Evolutionary conservation across 2,113 vertebrate species (phyloP).

Genomic region (Odobenus rosmarus): DNA sequence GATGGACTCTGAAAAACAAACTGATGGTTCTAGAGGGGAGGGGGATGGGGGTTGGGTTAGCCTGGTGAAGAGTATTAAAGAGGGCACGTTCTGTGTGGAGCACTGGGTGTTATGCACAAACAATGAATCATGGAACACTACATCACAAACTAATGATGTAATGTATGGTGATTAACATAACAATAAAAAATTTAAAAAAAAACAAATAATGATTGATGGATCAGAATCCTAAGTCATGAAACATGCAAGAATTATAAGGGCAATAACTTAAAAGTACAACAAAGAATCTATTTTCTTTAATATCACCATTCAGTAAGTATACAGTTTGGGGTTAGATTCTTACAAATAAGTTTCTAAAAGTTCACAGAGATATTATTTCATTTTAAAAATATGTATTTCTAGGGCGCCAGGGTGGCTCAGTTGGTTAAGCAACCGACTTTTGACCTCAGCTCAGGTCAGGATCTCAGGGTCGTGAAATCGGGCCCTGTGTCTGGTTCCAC

Average conservation of each 20-base stretch:
- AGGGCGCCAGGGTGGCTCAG: neutral
- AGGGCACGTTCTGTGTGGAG: no score
- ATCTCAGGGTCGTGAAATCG: no score
- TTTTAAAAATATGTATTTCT: slow-evolving; percentile 15
- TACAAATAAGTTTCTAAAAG: neutral
- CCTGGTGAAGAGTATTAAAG: no score
- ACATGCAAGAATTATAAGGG: neutral
- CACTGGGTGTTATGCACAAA: no score
- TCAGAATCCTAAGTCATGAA: neutral
- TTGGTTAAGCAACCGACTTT: neutral
- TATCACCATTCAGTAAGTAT: neutral
- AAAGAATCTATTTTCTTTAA: neutral
- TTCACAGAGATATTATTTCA: neutral
- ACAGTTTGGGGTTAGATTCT: neutral
- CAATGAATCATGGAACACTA: no score
- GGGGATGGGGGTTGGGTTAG: no score
- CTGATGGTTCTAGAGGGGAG: no score
- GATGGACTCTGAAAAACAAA: no score
- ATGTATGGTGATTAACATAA: no score
- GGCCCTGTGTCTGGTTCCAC: neutral
- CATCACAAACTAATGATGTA: no score
- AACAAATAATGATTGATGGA: no score
- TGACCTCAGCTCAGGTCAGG: neutral
- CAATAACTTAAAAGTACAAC: neutral
- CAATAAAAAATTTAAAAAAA: no score